phyloP scores from a whole-genome alignment of 2,113 vertebrate species.

The Oryzias celebensis region DNA sequence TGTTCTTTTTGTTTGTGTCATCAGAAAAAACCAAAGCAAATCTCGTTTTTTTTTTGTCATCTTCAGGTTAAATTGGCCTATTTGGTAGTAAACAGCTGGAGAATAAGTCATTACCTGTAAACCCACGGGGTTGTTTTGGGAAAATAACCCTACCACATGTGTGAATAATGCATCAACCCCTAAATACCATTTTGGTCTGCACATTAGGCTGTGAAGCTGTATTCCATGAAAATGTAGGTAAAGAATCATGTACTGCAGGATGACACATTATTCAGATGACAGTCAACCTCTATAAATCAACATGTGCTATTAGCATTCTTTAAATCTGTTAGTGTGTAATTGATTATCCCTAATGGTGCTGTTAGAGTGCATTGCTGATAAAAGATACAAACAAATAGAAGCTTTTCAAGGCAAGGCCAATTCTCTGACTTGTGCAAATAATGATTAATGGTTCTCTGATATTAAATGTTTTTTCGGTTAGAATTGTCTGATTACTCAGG shows the following conservation, averaged over 20 bases:
- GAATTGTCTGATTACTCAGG: constrained; percentile 7
- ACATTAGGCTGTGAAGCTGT: neutral
- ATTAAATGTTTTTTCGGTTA: constrained; percentile 21
- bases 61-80: neutral
- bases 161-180: neutral
- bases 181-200: constrained; percentile 1
- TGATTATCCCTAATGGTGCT: constrained; percentile 5
- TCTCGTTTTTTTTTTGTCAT: neutral
- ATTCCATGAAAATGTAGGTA: constrained; percentile 9
- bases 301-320: neutral
- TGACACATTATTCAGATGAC: constrained; percentile 1
- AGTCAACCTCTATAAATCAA: constrained; percentile 7
- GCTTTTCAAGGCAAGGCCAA: constrained; percentile 4
- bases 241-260: neutral
- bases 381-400: constrained; percentile 16
- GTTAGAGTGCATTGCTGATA: constrained; percentile 5
- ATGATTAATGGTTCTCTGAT: constrained; percentile 17
- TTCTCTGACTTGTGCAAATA: constrained; percentile 17
- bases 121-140: neutral
- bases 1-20: too few relatives aligned
- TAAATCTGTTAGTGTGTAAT: constrained; percentile 14
- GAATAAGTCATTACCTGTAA: constrained; percentile 1
- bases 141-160: constrained; percentile 16
- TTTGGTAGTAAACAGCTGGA: neutral
- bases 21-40: neutral